Evolutionary conservation across 2,888 invertebrate species (phyloP), one percentile per base, ranked within the genome.

Genomic region (Laothoe populi): DNA sequence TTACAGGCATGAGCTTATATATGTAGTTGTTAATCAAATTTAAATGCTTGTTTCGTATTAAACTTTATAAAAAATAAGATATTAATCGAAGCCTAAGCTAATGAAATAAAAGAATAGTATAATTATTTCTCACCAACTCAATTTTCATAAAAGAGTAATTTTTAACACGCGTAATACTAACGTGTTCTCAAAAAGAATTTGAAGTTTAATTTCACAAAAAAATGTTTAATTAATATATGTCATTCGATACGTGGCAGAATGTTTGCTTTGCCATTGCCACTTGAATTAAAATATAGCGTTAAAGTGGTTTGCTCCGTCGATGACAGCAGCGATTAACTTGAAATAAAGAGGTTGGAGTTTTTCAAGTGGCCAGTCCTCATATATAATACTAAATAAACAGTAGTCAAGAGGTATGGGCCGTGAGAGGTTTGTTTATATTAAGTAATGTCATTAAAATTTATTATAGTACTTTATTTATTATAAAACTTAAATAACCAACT

Each of bases 211-310:
- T 71, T 73, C 71, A 74, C 74, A 77, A 78, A 75, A 79, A 73
- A 73, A 68, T 66, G 65, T 67, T 65, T 71, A 72, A 79, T 80
- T 78, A 75, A 78, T 79, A 66, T 67, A 65, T 64, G 78, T 75
- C 78, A 44, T 62, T 66, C 63, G 64, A 61, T 63, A 62, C 67
- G 68, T 68, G 68, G 67, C 65, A 64, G 68, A 64, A 69, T 70
- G 59, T 67, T 72, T 67, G 62, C 57, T 64, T 68, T 66, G 59
- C 69, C 69, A 21, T 48, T 62, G 46, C 60, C 59, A 69, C 65
- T 70, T 65, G 63, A 69, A 72, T 75, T 71, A 68, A 74, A 71
- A 70, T 76, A 73, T 70, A 70, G 65, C 63, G 64, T 65, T 66
- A 64, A 61, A 61, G 67, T 67, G 66, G 64, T 63, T 64, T 64